Evolutionary conservation across 2,888 invertebrate species (phyloP), one percentile per base, ranked within the genome.

Genomic region (Diplolepis rosae): DNA sequence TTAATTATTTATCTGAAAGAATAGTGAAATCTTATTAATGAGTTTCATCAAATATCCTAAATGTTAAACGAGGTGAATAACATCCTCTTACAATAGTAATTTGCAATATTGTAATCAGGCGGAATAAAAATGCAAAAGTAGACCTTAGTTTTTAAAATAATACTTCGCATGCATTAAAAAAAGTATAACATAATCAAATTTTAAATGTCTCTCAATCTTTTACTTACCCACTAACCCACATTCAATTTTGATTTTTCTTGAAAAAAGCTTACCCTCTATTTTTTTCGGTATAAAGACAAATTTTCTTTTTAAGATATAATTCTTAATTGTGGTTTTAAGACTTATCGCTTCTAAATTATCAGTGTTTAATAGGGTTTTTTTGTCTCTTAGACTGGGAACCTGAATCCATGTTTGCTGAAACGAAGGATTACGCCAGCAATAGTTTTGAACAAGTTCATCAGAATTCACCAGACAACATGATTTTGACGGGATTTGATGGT

Each of bases 381-480:
- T 52, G 4, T 56, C 75, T 30, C 71, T 72, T 11, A 77, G 48
- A 45, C 80, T 79, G 61, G 69, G 68, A 39, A 69, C 72, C 27
- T 66, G 61, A 54, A 7, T n/a, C 18, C 32, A 35, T 56, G 18
- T 35, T 56, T 15, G 22, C 22, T 35, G 56, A 13, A 22, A 56
- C 1, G 13, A 32, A 56, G 35, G 56, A 79, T 9, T 81, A 77
- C 50, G 48, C 82, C 54, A 81, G 77, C 18, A 76, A 77, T 22
- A 88, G 88, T 74, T 77, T 86, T 32, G 84, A 81, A 71, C 83
- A 56, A 18, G 22, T 35, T 3, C 56, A 56, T 22, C 56, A 56
- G 9, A 18, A 18, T 35, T 35, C 56, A 18, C 32, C 18, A 6
- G 18, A 15, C 9, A 35, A 35, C 4, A 11, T 13, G 1, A 22